These are phyloP conservation scores for Tauraco erythrolophus DNA, from an alignment of 2,113 vertebrate genomes.

Conservation along the genomic window DNA sequence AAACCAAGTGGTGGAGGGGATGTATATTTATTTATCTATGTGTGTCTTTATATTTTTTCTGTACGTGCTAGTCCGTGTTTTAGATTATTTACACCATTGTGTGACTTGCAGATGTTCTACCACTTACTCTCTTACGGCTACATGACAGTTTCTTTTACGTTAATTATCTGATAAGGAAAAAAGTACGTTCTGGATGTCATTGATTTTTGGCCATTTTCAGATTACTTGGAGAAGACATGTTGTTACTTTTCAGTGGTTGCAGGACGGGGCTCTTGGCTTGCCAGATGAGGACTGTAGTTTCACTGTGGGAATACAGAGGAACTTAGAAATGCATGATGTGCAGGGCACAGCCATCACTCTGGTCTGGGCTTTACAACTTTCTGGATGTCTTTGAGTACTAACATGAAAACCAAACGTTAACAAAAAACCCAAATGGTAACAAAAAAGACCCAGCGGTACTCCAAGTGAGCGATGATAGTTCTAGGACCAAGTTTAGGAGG, in stretches of 20 bases:
- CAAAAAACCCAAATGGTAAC: accelerated
- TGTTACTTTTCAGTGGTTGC: neutral
- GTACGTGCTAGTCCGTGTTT: neutral
- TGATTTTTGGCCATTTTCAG: neutral
- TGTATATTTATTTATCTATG: neutral
- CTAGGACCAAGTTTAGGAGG: neutral
- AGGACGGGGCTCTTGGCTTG: neutral
- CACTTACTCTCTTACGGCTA: neutral
- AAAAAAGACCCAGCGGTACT: neutral
- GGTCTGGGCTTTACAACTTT: neutral
- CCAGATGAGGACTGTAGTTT: neutral
- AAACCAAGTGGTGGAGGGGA: neutral
- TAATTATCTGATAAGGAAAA: neutral
- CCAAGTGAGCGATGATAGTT: neutral
- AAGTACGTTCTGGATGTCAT: neutral
- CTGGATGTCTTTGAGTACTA: neutral
- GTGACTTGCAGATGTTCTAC: neutral
- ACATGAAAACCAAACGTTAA: neutral
- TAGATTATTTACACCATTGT: neutral
- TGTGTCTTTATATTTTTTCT: neutral
- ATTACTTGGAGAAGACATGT: neutral
- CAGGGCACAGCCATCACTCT: neutral
- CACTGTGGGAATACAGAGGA: neutral
- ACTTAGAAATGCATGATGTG: neutral
- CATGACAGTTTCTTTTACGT: neutral